Evolutionary conservation across 2,888 invertebrate genomes (phyloP).

Genomic region (Xanthorhoe designata): DNA sequence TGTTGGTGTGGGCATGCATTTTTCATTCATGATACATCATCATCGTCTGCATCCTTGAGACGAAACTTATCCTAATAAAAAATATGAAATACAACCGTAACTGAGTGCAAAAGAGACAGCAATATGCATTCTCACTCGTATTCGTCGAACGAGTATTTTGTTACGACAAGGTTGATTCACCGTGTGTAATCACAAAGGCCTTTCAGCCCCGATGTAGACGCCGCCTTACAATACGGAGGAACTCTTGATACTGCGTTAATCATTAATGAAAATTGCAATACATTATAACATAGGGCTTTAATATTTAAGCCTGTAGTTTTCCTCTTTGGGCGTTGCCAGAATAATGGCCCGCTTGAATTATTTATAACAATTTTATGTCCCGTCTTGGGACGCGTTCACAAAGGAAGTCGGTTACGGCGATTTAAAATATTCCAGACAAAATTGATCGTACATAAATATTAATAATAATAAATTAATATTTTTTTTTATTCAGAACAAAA

Average conservation of each 20-base stretch:
- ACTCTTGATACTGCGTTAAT: slow-evolving; percentile 70
- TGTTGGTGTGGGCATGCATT: too few species aligned
- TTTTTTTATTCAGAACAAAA: too few species aligned
- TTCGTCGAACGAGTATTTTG: background rate
- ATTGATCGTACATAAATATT: background rate
- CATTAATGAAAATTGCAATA: slow-evolving; percentile 84
- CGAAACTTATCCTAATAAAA: too few species aligned
- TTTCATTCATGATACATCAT: too few species aligned
- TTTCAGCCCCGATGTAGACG: background rate
- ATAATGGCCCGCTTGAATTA: slow-evolving; percentile 80
- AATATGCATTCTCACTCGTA: too few species aligned
- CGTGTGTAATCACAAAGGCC: background rate
- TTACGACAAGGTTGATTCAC: background rate
- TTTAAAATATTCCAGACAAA: background rate
- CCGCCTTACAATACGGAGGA: slow-evolving; percentile 18
- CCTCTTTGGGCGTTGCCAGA: slow-evolving; percentile 63
- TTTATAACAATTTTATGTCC: slow-evolving; percentile 80
- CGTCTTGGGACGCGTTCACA: slow-evolving; percentile 52
- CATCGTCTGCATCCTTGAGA: too few species aligned
- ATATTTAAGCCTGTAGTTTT: slow-evolving; percentile 79
- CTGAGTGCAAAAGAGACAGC: background rate
- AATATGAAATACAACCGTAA: background rate
- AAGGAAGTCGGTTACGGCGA: slow-evolving; percentile 23
- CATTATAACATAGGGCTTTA: slow-evolving; percentile 81
- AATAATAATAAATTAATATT: too few species aligned